Percentiles rank a stretch among this genome's conserved stretches.
Conservation (phyloP, 2,888 invertebrate species). For the Hedya salicella region DNA sequence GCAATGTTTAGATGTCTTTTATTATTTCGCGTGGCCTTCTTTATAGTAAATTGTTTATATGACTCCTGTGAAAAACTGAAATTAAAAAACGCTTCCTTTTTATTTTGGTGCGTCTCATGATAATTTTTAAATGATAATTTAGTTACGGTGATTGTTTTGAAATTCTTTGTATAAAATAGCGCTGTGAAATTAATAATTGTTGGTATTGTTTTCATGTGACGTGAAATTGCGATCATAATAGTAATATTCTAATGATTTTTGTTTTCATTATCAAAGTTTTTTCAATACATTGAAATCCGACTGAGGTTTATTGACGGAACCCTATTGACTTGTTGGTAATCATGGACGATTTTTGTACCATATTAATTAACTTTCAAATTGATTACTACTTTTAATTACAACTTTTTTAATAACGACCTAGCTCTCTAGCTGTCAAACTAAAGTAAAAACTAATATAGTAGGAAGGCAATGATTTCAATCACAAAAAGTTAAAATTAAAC, state of each 20-base stretch:
- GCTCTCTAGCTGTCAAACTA: slow-evolving; percentile 43
- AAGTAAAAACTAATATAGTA: slow-evolving; percentile 37
- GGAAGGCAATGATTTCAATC: slow-evolving; percentile 37
- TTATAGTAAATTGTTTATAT: not conserved
- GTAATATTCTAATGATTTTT: too few relatives aligned
- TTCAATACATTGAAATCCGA: too few relatives aligned
- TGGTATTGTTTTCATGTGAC: not conserved
- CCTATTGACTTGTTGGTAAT: not conserved
- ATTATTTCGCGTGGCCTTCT: not conserved
- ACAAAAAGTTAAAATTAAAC: slow-evolving; percentile 28
- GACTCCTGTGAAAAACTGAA: too few relatives aligned
- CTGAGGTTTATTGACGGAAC: slow-evolving; percentile 4
- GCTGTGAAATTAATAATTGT: not conserved
- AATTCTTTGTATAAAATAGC: too few relatives aligned
- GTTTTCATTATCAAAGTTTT: not conserved
- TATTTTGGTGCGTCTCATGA: too few relatives aligned
- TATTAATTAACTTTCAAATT: slow-evolving; percentile 61
- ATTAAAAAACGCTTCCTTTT: too few relatives aligned
- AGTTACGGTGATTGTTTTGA: too few relatives aligned
- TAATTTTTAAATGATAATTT: too few relatives aligned
- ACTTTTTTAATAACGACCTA: slow-evolving; percentile 48
- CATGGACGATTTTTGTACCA: slow-evolving; percentile 48
- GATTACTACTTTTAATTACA: slow-evolving; percentile 56
- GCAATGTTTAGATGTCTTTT: slow-evolving; percentile 8
- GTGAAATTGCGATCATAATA: not conserved